A percentile compares a stretch with the other conserved stretches of the same genome.
These are phyloP conservation scores for Tetanocera ferruginea DNA, from an alignment of 2,888 invertebrate genomes.

Conservation along the genomic window DNA sequence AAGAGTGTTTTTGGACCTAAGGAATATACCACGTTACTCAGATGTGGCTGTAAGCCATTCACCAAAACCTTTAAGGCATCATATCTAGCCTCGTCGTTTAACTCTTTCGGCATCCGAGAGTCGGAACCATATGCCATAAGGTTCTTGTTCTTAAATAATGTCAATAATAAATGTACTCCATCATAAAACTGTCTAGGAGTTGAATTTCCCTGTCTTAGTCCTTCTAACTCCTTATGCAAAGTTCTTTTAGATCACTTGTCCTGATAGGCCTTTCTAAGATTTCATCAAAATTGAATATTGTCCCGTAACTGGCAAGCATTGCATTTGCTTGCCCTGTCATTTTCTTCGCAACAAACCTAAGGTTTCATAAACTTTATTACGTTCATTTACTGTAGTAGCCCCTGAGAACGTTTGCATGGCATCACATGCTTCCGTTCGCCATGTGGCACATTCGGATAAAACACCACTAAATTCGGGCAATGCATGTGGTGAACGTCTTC, in stretches of 20 bases:
- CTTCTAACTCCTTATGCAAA: neutral
- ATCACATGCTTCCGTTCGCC: neutral
- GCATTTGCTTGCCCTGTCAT: slow-evolving; percentile 1
- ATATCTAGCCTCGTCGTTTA: neutral
- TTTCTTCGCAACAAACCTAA: neutral
- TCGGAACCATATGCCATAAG: neutral
- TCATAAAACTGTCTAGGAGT: neutral
- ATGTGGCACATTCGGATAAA: neutral
- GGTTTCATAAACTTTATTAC: neutral
- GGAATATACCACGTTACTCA: neutral
- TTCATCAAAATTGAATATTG: neutral
- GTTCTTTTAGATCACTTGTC: neutral
- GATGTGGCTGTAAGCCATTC: neutral
- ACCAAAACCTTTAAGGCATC: neutral
- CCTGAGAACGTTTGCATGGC: neutral
- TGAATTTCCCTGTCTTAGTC: neutral
- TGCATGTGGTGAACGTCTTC: too few relatives aligned
- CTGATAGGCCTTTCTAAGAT: neutral
- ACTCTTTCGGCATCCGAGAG: neutral
- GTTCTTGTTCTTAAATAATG: neutral
- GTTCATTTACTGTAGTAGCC: neutral
- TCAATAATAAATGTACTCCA: neutral
- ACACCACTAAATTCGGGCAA: neutral
- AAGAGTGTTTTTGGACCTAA: neutral
- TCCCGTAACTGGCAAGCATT: neutral